Evolutionary conservation across 2,797 vertebrate species (phyloP), one percentile per base, ranked within the genome.

Genomic region (Neomorphus geoffroyi): DNA sequence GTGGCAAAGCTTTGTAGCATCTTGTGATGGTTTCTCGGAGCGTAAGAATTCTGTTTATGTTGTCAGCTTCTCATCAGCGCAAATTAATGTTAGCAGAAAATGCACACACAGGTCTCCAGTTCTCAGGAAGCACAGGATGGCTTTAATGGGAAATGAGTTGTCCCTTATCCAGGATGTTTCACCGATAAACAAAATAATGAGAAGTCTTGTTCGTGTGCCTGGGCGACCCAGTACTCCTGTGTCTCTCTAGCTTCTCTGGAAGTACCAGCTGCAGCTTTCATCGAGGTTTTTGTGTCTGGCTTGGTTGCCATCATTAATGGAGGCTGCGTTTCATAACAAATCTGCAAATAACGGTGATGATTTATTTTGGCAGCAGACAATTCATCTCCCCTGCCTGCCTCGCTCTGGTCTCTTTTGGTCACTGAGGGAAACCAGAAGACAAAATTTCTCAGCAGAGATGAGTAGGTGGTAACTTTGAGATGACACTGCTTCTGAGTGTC

Each of bases 101-200:
- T 92, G 81, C 24, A 0, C 27, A 4, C 67, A 18, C 1, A 41
- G 41, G 39, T 50, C 65, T 54, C 61, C 79, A 28, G 0, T 7
- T 27, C 82, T 78, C 93, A 86, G 88, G 90, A 94, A 83, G 88
- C 5, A 1, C 86, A 26, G 73, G 66, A 81, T 83, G 90, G 50
- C 64, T 94, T 91, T 86, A 83, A 71, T 81, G 88, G 87, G 88
- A 69, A 80, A 64, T 14, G 71, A 91, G 83, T 93, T 30, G 39
- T 75, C 58, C 77, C 66, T 85, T 61, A 60, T 86, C 46, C 87
- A 70, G 94, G 92, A 84, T 88, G 71, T 70, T 83, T 80, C 51
- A 4, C 24, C 57, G 73, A 78, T 86, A 94, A 94, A 88, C 84
- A 86, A 66, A 85, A 92, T 90, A 90, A 94, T 78, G 75, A 90